Evolutionary conservation across 2,113 vertebrate species (phyloP), one percentile per base, ranked within the genome.

Genomic region (Trochalopteron elliotii): DNA sequence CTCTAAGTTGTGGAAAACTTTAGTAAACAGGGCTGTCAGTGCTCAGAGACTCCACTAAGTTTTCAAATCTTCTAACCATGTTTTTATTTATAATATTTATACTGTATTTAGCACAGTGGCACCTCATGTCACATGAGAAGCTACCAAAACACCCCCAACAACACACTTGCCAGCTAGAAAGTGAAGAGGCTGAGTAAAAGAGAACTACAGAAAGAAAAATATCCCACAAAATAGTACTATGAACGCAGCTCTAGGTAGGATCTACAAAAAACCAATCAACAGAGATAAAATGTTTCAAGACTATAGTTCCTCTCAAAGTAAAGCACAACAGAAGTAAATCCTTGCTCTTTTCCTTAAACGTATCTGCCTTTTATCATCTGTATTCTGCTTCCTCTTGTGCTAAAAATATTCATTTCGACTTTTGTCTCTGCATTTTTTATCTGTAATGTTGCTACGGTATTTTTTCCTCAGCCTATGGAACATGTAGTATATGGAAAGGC

Each of bases 351-450:
- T 85, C 57, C 53, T 76, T 35, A 78, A 81, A 39, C 0, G 2
- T 45, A 35, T 57, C 57, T 23, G 18, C 35, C 33, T 90, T 93
- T 83, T 35, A 64, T 53, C 16, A 60, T 11, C 25, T 5, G 2
- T 67, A 56, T 40, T 83, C 52, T 74, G 59, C 77, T 77, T 76
- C 35, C 28, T 74, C 78, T 86, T 49, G 22, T 30, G 24, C 49
- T 68, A 86, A 92, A 96, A 93, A 83, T 68, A 90, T 42, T 44
- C 2, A 0, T 53, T 52, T 22, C 1, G 10, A 72, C 39, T 59
- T 88, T 59, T 64, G 28, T 30, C 68, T 88, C 79, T 78, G 44
- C 72, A 84, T 87, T 92, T 93, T 92, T 81, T 74, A 86, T 83
- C 90, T 83, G 13, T 70, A 65, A 45, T 1, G 0, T 45, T 42